Percentiles rank a stretch among this genome's conserved stretches.
Conservation (phyloP, 2,113 vertebrate genomes). For the Mirounga angustirostris region DNA sequence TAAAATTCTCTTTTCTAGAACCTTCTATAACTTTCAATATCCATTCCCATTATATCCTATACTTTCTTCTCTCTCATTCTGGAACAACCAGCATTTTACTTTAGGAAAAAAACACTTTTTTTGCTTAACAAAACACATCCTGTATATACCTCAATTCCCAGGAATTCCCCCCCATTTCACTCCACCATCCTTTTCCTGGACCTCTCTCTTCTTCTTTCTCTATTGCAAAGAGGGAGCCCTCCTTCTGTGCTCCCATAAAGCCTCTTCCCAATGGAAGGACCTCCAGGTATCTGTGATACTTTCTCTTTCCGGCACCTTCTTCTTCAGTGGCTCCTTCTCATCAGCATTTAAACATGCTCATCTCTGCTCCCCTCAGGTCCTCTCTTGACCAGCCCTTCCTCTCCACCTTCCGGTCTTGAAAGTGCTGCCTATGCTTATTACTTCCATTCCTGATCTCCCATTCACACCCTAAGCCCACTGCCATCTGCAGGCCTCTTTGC, state of each 20-base stretch:
- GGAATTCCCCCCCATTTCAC: background rate
- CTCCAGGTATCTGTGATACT: background rate
- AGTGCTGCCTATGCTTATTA: background rate
- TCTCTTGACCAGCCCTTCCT: background rate
- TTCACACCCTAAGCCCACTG: background rate
- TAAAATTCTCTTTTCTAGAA: slow-evolving; percentile 29
- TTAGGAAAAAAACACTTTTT: background rate
- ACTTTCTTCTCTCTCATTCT: background rate
- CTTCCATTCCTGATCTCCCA: background rate
- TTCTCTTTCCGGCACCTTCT: background rate
- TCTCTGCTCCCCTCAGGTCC: background rate
- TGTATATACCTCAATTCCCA: background rate
- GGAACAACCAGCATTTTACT: background rate
- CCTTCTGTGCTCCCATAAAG: background rate
- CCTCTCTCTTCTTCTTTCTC: background rate
- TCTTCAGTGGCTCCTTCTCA: background rate
- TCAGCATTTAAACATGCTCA: background rate
- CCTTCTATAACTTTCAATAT: background rate
- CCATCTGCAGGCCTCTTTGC: background rate
- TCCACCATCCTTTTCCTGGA: background rate
- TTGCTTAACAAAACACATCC: background rate
- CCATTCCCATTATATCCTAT: background rate
- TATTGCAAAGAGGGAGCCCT: background rate
- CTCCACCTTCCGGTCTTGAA: background rate
- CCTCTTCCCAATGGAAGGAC: background rate